Percentiles rank a stretch among this genome's conserved stretches.
Evolutionary conservation across 2,797 vertebrate species (phyloP).

Genomic region (Syndactyla subalaris): DNA sequence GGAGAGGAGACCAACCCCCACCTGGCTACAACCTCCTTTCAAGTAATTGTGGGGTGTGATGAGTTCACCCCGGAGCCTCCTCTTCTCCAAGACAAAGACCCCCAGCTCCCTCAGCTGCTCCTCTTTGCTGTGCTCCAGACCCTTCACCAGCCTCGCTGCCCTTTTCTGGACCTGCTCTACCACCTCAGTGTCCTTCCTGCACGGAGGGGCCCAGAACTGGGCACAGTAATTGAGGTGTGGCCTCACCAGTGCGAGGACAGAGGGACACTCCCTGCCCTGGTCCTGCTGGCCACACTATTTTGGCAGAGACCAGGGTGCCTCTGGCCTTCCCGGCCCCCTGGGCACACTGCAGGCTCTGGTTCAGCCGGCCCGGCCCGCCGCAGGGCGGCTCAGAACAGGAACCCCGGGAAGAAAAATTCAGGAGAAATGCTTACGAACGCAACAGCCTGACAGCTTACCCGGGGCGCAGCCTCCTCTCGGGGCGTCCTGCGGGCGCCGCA

Average conservation of each 20-base stretch:
- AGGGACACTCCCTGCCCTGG: accelerated
- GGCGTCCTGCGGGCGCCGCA: accelerated
- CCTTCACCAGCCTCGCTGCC: not conserved
- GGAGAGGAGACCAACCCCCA: not conserved
- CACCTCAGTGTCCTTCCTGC: not conserved
- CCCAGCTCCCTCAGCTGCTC: not conserved
- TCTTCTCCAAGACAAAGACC: not conserved
- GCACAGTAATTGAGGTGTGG: too few species aligned
- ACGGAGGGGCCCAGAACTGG: not conserved
- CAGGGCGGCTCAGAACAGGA: too few species aligned
- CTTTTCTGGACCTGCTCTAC: not conserved
- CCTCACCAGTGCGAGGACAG: not conserved
- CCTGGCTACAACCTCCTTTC: not conserved
- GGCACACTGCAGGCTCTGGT: accelerated
- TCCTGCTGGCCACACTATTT: not conserved
- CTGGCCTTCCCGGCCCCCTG: accelerated
- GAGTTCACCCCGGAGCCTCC: not conserved
- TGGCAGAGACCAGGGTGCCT: not conserved
- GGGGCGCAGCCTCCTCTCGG: not conserved
- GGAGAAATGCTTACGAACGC: accelerated
- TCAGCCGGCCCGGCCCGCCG: not conserved
- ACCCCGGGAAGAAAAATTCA: accelerated
- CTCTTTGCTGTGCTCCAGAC: not conserved
- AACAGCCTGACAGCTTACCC: not conserved
- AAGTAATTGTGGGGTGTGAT: not conserved